Evolutionary conservation across 2,797 vertebrate species (phyloP).

Genomic region (Myotis myotis): DNA sequence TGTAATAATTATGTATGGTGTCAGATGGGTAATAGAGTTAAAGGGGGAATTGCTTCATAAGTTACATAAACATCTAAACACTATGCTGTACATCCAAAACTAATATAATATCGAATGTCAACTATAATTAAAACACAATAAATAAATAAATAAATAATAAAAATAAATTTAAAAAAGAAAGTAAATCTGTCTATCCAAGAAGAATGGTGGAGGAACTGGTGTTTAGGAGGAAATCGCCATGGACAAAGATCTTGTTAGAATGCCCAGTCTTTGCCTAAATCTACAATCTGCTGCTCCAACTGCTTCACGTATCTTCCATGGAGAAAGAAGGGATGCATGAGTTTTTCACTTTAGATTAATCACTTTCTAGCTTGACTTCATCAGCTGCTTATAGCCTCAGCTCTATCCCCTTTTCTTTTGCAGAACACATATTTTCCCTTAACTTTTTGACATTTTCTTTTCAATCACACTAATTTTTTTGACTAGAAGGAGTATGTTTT

Average conservation of each 20-base stretch:
- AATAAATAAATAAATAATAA: background rate
- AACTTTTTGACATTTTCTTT: background rate
- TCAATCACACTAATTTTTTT: background rate
- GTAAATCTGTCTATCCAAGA: background rate
- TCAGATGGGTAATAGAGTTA: background rate
- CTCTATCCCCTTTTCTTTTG: background rate
- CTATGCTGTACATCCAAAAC: background rate
- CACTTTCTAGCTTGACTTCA: conserved; percentile 20
- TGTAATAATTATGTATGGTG: too few species aligned
- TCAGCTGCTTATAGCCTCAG: background rate
- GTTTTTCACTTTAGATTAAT: background rate
- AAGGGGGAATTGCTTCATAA: background rate
- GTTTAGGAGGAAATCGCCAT: background rate
- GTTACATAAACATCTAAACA: background rate
- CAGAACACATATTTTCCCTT: background rate
- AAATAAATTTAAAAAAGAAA: background rate
- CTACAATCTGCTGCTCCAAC: background rate
- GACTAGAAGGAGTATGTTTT: background rate
- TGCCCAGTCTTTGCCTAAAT: background rate
- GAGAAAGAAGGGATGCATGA: background rate
- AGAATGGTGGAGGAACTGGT: background rate
- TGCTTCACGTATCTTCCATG: background rate
- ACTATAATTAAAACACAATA: background rate
- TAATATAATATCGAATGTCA: background rate
- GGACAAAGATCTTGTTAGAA: background rate